Evolutionary conservation across 2,113 vertebrate genomes (phyloP).

Genomic region (Panthera tigris): DNA sequence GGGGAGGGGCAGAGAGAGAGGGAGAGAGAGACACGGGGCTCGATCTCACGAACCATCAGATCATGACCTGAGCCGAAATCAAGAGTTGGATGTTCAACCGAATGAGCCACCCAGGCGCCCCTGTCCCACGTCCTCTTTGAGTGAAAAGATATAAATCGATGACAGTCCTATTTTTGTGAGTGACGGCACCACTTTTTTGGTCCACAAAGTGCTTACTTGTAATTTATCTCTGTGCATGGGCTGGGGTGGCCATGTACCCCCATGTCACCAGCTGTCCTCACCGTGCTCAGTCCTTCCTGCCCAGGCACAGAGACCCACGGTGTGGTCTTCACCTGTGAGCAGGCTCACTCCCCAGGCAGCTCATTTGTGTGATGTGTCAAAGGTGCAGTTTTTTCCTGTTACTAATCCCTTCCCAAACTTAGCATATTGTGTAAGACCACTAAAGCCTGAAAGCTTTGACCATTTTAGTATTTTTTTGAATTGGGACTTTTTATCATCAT

Average conservation of each 20-base stretch:
- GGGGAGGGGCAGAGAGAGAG: no score
- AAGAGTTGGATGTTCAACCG: no score
- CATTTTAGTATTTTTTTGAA: background rate
- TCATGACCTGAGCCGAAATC: no score
- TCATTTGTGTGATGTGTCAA: background rate
- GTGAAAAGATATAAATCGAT: background rate
- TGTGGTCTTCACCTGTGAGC: background rate
- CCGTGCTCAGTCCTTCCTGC: background rate
- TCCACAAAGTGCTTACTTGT: background rate
- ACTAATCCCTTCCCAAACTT: background rate
- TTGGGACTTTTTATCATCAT: background rate
- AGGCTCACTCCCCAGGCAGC: fast-evolving
- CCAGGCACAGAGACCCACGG: fast-evolving
- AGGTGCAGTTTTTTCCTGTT: background rate
- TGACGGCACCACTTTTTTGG: background rate
- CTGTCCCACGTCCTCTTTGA: background rate
- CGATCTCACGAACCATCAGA: no score
- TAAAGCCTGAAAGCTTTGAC: background rate
- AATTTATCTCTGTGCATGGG: background rate
- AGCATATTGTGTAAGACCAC: background rate
- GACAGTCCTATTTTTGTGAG: background rate
- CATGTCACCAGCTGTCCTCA: fast-evolving
- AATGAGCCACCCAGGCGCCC: no score
- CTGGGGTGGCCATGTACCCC: fast-evolving
- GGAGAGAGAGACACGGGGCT: no score